Base-by-base conservation (phyloP, 2,797 vertebrate genomes). In the Strix occidentalis region DNA sequence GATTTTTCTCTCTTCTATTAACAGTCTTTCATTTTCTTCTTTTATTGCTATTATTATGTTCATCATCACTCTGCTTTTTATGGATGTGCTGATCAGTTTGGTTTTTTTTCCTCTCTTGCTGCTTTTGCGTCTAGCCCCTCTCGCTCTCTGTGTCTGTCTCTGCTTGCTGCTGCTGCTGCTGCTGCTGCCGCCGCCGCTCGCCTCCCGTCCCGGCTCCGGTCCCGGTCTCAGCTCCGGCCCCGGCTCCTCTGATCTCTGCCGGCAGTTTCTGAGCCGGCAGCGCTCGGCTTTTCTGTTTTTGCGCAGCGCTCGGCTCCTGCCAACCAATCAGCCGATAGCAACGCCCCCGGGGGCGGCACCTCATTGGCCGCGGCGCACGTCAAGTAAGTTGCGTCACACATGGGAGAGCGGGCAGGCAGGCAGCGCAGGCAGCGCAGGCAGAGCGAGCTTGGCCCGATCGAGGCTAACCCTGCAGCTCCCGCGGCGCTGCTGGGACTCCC, bases 241-340 rank as follows among this genome's bases (percentile, higher is more conserved):
- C 78, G 39, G 92, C 95, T 96, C 92, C 97, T 96, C 97, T 70
- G 98, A 95, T 98, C 98, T 97, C 97, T 96, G 98, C 98, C 98
- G 98, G 97, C 99, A 98, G 98, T 98, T 97, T 98, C 99, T 99
- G 99, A 98, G 98, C 97, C 97, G 96, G 60, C 97, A 96, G 98
- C 98, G 98, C 98, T 97, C 98, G 82, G 98, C 97, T 98, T 86
- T 96, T 97, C 98, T 98, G 98, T 97, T 99, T 99, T 99, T 98
- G 99, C 97, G 98, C 98, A 98, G 98, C 98, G 98, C 98, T 97
- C 98, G 96, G 97, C 98, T 98, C 98, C 96, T 97, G 98, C 98
- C 98, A 98, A 97, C 98, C 98, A 98, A 98, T 98, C 64, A 37
- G 33, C 10, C n/a, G 19, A 3, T 70, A 97, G 96, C 92, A 64